Evolutionary conservation across 1,140 invertebrate genomes (phyloP), one percentile per base, ranked within the genome.

Genomic region (Ectropis grisescens): DNA sequence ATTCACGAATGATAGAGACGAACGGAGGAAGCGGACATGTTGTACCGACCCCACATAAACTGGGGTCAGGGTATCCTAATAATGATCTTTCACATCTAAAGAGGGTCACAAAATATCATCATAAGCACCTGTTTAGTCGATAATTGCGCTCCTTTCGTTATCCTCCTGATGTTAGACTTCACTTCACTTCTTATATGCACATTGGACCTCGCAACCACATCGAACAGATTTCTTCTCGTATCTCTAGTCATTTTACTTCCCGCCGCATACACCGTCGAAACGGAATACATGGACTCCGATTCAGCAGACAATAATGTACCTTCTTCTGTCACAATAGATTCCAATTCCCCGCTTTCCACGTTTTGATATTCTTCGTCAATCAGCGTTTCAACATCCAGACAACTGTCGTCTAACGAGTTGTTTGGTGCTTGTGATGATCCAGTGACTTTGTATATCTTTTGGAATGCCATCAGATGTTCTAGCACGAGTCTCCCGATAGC

Each of bases 401-500:
- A 54, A 28, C 62, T 78, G 14, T 82, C 74, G 19, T 82, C 74
- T 10, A 75, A 34, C 25, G 36, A 32, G 13, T 75, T 64, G 29
- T 79, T 70, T 2, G 69, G 60, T 3, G 69, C 51, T 37, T 66
- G 60, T 2, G 54, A 36, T 0, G 51, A 32, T 0, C 33, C 55
- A 5, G 55, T 67, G 5, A 54, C 66, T 58, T 82, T 83, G 38
- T 82, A 83, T 15, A 75, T 72, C 47, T 76, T 81, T 37, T 82
- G 68, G 37, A 85, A 79, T 0, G 82, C 81, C 55, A 75, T 79
- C 2, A 85, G 52, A 37, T 85, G 83, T 14, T 83, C 74, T 4
- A 86, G 67, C 13, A 87, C 78, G n/a, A 85, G 74, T 32, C 79
- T 58, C 1, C 85, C 86, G 6, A 87, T 66, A n/a, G 80, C 62